These are phyloP conservation scores for Drosophila punjabiensis DNA, from an alignment of 1,140 invertebrate species.

Conservation along the genomic window DNA sequence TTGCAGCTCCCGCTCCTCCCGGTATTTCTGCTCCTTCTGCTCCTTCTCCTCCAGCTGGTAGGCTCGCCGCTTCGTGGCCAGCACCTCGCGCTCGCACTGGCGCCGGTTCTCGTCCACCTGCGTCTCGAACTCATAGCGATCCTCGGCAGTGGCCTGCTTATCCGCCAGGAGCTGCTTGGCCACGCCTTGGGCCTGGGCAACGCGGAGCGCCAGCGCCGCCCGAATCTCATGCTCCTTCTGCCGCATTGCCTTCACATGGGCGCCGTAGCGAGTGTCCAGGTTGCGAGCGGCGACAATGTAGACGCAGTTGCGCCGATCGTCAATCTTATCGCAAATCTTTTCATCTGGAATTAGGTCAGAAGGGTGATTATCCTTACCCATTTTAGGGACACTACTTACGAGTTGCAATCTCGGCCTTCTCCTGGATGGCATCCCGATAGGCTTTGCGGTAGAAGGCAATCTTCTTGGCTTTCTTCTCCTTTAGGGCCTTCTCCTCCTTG, in stretches of 20 bases:
- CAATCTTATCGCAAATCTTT: conserved; percentile 53
- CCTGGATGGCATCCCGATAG: conserved; percentile 42
- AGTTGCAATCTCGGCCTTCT: conserved; percentile 41
- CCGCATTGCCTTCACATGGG: conserved; percentile 33
- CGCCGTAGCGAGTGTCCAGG: conserved; percentile 22
- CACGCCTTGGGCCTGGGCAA: conserved; percentile 20
- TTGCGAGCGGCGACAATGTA: conserved; percentile 37
- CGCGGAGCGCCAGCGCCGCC: conserved; percentile 8
- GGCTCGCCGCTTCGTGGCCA: conserved; percentile 43
- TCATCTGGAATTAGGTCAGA: conserved; percentile 35
- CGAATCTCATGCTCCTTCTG: not conserved
- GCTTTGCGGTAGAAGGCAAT: conserved; percentile 52
- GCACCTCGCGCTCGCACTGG: conserved; percentile 12
- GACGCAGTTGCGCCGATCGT: conserved; percentile 61
- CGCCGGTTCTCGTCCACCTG: conserved; percentile 45
- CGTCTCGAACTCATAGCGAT: conserved; percentile 15
- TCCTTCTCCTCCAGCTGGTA: conserved; percentile 35
- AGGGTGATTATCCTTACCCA: not conserved
- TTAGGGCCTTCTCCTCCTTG: conserved; percentile 35
- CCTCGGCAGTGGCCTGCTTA: not conserved
- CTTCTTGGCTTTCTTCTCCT: conserved; percentile 21
- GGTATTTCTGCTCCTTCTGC: not conserved
- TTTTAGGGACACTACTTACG: conserved; percentile 31
- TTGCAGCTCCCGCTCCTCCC: conserved; percentile 31
- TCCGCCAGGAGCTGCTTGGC: conserved; percentile 12